Evolutionary conservation across 1,140 invertebrate genomes (phyloP), one percentile per base, ranked within the genome.

Genomic region (Meloidogyne hapla): DNA sequence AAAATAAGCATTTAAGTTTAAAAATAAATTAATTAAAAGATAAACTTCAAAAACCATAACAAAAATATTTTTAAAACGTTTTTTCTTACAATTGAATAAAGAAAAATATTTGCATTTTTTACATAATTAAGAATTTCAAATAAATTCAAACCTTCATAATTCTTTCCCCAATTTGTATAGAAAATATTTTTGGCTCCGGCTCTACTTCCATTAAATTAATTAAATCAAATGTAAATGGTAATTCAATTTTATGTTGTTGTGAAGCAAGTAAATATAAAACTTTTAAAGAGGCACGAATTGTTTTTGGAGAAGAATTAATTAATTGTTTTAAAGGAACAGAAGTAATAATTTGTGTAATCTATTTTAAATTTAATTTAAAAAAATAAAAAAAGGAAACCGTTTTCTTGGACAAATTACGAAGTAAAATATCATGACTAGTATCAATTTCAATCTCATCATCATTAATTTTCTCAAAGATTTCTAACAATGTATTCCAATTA

Each of bases 191-290:
- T 10, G 71, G 71, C 4, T 13, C 56, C 3, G 42, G 21, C 28
- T 73, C 71, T 2, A 56, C 71, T n/a, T 63, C 40, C 21, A 73
- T 73, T 21, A 73, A 33, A 25, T 63, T 38, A 38, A 73, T 38
- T 12, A 73, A 12, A n/a, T 73, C 71, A 63, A 3, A 2, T 21
- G 56, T 33, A 2, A 73, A 73, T 25, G 71, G 71, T n/a, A 73
- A 33, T 12, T 63, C 10, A 61, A 73, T 6, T 26, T 61, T 38
- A 61, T 61, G 42, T 63, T 33, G 61, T 13, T 63, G 42, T 21
- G 28, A 63, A 25, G 56, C 21, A n/a, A 73, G 42, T 15, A 64
- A 56, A 63, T n/a, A 40, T 21, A 73, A 64, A 21, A 73, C 13
- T 56, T 40, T 61, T 6, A 73, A 23, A 73, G 56, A 61, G 21